A percentile compares a stretch with the other conserved stretches of the same genome.
These are phyloP conservation scores for Triops cancriformis DNA, from an alignment of 1,140 invertebrate species.

Conservation along the genomic window DNA sequence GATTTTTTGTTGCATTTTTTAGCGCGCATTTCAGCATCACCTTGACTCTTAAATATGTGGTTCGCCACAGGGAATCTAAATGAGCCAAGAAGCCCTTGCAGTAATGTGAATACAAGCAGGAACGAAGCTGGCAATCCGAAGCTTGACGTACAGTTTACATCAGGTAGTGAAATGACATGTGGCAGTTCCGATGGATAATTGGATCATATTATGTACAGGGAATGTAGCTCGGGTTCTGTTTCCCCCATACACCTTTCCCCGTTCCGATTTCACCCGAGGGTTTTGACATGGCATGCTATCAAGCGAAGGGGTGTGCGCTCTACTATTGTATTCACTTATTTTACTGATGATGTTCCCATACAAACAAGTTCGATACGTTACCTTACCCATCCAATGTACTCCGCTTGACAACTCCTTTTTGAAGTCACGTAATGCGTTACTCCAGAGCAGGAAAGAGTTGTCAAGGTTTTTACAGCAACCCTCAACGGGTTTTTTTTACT, in stretches of 20 bases:
- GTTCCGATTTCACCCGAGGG: neutral
- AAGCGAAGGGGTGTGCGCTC: neutral
- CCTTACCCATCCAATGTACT: neutral
- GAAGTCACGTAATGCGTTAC: neutral
- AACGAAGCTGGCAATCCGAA: neutral
- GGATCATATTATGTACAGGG: neutral
- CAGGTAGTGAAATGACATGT: neutral
- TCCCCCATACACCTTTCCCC: neutral
- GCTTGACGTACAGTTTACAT: neutral
- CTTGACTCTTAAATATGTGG: too few species aligned
- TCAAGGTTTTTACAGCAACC: neutral
- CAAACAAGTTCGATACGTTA: neutral
- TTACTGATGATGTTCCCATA: neutral
- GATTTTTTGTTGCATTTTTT: too few species aligned
- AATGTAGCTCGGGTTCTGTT: neutral
- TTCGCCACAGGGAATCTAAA: neutral
- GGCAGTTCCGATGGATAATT: slow-evolving; percentile 1
- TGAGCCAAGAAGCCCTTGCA: too few species aligned
- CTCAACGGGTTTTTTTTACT: neutral
- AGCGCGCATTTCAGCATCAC: too few species aligned
- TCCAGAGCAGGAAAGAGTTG: neutral
- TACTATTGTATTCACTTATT: neutral
- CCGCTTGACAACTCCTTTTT: neutral
- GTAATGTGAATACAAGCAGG: too few species aligned
- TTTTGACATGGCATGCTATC: neutral